These are phyloP conservation scores for Motacilla alba DNA, from an alignment of 2,113 vertebrate species.

Conservation along the genomic window DNA sequence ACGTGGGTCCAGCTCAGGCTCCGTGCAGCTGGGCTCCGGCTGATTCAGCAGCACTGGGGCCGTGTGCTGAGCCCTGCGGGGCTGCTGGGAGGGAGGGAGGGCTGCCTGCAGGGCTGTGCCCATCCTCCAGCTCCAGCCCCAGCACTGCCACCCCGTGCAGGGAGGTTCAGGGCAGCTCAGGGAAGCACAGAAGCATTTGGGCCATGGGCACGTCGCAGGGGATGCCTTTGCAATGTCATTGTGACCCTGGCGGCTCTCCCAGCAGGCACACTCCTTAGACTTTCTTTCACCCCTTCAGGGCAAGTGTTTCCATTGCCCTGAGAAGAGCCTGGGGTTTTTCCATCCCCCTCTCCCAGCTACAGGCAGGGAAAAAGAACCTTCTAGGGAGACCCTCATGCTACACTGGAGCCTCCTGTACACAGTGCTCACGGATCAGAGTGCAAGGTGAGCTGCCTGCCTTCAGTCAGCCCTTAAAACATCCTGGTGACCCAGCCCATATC, in stretches of 20 bases:
- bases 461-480: not conserved
- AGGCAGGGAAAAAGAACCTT: not conserved
- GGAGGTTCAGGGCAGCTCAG: rapidly evolving
- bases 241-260: not conserved
- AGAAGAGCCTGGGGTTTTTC: not conserved
- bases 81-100: rapidly evolving
- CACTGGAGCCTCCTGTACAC: not conserved
- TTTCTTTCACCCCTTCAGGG: not conserved
- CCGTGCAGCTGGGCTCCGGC: not conserved
- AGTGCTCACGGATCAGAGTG: rapidly evolving
- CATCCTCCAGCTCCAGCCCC: not conserved
- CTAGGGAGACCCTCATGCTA: not conserved
- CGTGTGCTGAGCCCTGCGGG: not conserved
- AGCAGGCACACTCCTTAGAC: not conserved
- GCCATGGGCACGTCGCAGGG: rapidly evolving
- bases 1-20: rapidly evolving
- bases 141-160: not conserved
- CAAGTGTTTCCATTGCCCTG: not conserved
- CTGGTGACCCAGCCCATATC: not conserved
- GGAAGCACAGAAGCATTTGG: not conserved
- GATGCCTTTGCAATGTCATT: not conserved
- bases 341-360: not conserved
- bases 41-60: not conserved
- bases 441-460: not conserved
- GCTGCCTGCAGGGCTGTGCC: not conserved